phyloP scores from a whole-genome alignment of 2,797 vertebrate genomes.

The Oophaga sylvatica region DNA sequence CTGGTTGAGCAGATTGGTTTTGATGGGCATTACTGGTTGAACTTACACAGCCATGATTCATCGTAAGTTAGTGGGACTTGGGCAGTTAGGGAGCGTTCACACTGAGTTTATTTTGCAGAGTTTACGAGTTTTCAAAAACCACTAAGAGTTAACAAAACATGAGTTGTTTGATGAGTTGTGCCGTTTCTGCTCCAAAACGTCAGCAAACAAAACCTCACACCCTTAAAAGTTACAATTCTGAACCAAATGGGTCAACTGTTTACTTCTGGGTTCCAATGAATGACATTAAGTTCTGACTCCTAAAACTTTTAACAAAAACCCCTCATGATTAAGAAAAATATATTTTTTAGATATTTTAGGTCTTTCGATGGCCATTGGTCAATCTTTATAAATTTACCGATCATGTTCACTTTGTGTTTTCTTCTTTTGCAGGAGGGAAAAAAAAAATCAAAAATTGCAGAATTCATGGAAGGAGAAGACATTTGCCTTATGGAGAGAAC shows the following conservation, averaged over 20 bases:
- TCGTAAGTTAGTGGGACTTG: background rate
- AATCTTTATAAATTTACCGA: background rate
- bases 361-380: background rate
- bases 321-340: background rate
- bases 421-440: constrained; percentile 55
- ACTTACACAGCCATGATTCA: background rate
- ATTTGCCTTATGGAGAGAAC: constrained; percentile 67
- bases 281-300: background rate
- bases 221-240: background rate
- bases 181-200: no score
- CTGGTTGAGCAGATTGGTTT: no score
- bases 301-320: background rate
- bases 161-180: no score
- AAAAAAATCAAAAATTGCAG: constrained; percentile 55
- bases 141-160: no score
- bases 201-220: no score
- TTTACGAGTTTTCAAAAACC: no score
- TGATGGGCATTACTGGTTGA: no score
- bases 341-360: background rate
- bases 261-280: background rate
- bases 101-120: no score
- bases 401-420: background rate
- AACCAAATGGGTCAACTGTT: background rate
- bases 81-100: no score
- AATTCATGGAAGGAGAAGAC: constrained; percentile 67